Base-by-base conservation (phyloP, 2,797 vertebrate species). In the Thripadectes ignobilis region DNA sequence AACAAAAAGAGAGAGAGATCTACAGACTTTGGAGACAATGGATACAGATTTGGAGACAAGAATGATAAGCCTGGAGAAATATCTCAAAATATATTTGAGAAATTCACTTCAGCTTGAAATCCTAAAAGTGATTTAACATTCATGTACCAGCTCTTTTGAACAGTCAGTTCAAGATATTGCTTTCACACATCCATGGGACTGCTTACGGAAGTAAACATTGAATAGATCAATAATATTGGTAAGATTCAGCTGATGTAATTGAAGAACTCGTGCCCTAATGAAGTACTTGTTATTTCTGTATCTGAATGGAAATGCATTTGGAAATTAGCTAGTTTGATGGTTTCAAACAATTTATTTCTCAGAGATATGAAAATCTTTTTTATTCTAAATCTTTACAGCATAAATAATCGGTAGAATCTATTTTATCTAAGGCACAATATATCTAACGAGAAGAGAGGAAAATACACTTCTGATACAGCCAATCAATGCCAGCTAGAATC, bases 391-490 rank as follows among this genome's bases (percentile, higher is more conserved):
- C 36, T 90, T 85, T 82, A 32, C 41, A 57, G 23, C 48, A 79
- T 74, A 92, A 86, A 69, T 79, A 89, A 77, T 93, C 80, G 0
- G 0, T 73, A 45, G 32, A 27, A 73, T 63, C 55, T 90, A 4
- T 82, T 94, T 87, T 86, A 69, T 92, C 59, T 89, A 10, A 29
- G 36, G 22, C 63, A 79, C 0, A 13, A 41, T 49, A 14, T 71
- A 59, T 69, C 74, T 88, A 18, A 67, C 30, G 16, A 82, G 69
- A 73, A 78, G 51, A 92, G 85, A 81, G 77, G 58, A 46, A 86
- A 92, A 80, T 49, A 45, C n/a, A 27, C 32, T 77, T 96, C 82
- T 89, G 81, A 85, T 88, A 61, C 14, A 95, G 71, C 21, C 52
- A 57, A 22, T 82, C 67, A 34, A 8, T 89, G 45, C 55, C 59